Evolutionary conservation across 2,888 invertebrate genomes (phyloP).

Genomic region (Drosophila demipolita): DNA sequence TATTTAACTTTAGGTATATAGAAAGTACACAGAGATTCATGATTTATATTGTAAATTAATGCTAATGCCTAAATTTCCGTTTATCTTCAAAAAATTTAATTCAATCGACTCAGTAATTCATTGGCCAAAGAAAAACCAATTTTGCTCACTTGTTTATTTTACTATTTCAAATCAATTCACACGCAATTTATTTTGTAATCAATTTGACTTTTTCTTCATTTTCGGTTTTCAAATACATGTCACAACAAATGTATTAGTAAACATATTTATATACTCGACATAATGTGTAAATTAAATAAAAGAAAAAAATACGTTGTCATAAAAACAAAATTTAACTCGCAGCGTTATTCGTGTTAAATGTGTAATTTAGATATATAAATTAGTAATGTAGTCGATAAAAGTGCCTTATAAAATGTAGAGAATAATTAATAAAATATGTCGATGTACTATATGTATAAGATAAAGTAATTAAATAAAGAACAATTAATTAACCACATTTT

Average conservation of each 20-base stretch:
- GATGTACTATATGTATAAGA: not conserved
- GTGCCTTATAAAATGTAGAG: slow-evolving; percentile 37
- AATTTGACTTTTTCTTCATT: slow-evolving; percentile 37
- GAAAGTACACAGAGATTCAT: not conserved
- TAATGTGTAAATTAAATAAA: slow-evolving; percentile 33
- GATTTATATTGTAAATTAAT: not conserved
- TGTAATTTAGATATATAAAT: not conserved
- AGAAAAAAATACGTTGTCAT: slow-evolving; percentile 39
- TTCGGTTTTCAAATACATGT: slow-evolving; percentile 47
- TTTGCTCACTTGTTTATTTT: slow-evolving; percentile 50
- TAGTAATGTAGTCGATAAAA: slow-evolving; percentile 9
- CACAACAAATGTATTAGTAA: slow-evolving; percentile 3
- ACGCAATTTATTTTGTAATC: slow-evolving; percentile 42
- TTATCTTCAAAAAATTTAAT: not conserved
- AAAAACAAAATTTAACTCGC: slow-evolving; percentile 18
- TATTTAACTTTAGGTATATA: not conserved
- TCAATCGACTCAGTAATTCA: slow-evolving; percentile 17
- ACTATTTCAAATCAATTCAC: slow-evolving; percentile 69
- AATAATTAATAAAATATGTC: not conserved
- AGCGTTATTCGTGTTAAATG: slow-evolving; percentile 10
- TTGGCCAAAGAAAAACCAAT: slow-evolving; percentile 6
- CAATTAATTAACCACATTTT: not conserved
- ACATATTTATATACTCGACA: slow-evolving; percentile 7
- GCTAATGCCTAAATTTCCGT: not conserved
- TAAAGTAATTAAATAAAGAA: slow-evolving; percentile 7